These are phyloP conservation scores for Hephaestus fuliginosus DNA, from an alignment of 2,797 vertebrate genomes.

Conservation along the genomic window DNA sequence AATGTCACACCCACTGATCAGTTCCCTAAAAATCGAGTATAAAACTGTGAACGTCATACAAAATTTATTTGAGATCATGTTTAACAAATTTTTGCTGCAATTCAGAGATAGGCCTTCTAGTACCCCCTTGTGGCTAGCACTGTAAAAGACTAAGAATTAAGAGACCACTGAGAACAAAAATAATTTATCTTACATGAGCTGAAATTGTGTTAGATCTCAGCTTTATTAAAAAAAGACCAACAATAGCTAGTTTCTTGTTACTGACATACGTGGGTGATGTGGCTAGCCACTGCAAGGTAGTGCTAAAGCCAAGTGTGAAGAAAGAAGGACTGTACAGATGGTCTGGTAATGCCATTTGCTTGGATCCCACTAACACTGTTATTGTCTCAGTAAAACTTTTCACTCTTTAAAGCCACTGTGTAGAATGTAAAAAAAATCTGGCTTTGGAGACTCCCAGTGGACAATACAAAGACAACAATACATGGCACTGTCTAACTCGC, in stretches of 20 bases:
- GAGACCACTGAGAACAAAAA: neutral
- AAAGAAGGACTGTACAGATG: slow-evolving; percentile 38
- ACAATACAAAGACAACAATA: neutral
- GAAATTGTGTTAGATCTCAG: slow-evolving; percentile 16
- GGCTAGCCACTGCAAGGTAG: slow-evolving; percentile 20
- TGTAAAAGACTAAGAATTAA: neutral
- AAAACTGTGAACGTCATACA: neutral
- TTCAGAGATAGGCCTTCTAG: neutral
- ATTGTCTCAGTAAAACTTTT: slow-evolving; percentile 23
- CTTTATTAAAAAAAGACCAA: slow-evolving; percentile 32
- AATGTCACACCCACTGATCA: neutral
- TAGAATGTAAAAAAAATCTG: neutral
- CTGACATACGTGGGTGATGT: slow-evolving; percentile 40
- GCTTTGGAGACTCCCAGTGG: neutral
- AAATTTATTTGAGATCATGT: neutral
- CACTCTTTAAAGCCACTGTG: no score
- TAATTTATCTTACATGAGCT: neutral
- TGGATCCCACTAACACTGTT: slow-evolving; percentile 12
- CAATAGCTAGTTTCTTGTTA: slow-evolving; percentile 23
- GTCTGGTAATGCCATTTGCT: slow-evolving; percentile 31
- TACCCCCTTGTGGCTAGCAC: slow-evolving; percentile 21
- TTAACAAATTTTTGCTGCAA: neutral
- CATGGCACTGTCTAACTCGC: neutral
- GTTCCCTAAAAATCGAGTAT: neutral
- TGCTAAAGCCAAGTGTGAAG: slow-evolving; percentile 49